Evolutionary conservation across 2,888 invertebrate species (phyloP), one percentile per base, ranked within the genome.

Genomic region (Spisula subtruncata): DNA sequence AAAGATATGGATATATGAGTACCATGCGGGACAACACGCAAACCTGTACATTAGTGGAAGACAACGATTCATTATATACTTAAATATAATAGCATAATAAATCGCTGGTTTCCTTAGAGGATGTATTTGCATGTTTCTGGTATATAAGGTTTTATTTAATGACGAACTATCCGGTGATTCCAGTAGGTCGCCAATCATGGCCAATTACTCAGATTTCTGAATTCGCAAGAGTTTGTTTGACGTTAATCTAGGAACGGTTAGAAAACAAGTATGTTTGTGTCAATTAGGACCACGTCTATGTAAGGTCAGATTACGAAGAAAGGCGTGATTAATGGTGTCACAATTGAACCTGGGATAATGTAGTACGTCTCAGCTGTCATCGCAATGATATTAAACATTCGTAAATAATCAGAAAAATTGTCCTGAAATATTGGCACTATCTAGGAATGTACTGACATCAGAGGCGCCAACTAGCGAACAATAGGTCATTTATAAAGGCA

Each of bases 161-260:
- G 60, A 10, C 25, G 60, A 66, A 25, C 60, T 66, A 8, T 25
- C 60, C 0, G n/a, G 20, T 25, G 25, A 1, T n/a, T 66, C n/a
- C 60, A n/a, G 25, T 25, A 1, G 60, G 60, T n/a, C 60, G 20
- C 60, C 60, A 25, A 66, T 66, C 60, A 66, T 12, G n/a, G 10
- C 60, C 60, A 66, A 66, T 66, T 66, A 66, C n/a, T n/a, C 25
- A 8, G 60, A 66, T n/a, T n/a, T n/a, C n/a, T n/a, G n/a, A n/a
- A 66, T 25, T 66, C 25, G 25, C 25, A 10, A n/a, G 10, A 66
- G 60, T 1, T 66, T 66, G 60, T n/a, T 25, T 66, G 60, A 66
- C 60, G 25, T 6, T 25, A 66, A 66, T 66, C 25, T 66, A 66
- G 12, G 60, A 66, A 66, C 25, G 60, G 25, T 66, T 8, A 12